Conservation (phyloP, 1,140 invertebrate genomes). For the Drosophila ironensis region DNA sequence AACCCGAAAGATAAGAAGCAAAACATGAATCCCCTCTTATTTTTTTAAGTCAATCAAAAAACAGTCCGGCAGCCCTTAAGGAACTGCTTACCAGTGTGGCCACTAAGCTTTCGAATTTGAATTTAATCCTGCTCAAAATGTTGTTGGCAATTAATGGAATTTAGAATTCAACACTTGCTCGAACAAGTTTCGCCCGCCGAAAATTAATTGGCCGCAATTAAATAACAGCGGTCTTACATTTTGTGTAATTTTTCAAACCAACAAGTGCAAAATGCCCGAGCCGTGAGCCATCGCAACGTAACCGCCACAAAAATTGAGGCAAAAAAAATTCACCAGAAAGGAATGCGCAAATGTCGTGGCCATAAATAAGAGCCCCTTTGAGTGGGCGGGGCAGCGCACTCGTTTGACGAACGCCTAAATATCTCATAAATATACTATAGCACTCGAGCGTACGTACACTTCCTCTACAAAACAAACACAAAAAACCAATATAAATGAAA, state of each 20-base stretch:
- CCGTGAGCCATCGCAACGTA: slow-evolving; percentile 27
- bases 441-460: slow-evolving; percentile 1
- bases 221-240: slow-evolving; percentile 69
- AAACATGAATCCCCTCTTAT: too few relatives aligned
- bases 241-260: slow-evolving; percentile 66
- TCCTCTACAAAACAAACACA: slow-evolving; percentile 10
- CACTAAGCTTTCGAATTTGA: too few relatives aligned
- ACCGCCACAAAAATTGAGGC: neutral
- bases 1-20: too few relatives aligned
- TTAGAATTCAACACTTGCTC: slow-evolving; percentile 20
- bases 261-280: slow-evolving; percentile 46
- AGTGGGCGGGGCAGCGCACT: neutral
- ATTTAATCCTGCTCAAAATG: neutral
- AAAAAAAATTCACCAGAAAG: slow-evolving; percentile 19
- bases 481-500: slow-evolving; percentile 28
- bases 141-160: slow-evolving; percentile 15
- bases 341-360: slow-evolving; percentile 72
- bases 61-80: too few relatives aligned
- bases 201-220: slow-evolving; percentile 68
- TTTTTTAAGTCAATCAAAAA: too few relatives aligned
- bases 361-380: slow-evolving; percentile 60
- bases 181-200: slow-evolving; percentile 2
- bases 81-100: too few relatives aligned
- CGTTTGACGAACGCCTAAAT: slow-evolving; percentile 18
- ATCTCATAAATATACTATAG: neutral